Evolutionary conservation across 2,797 vertebrate species (phyloP), one percentile per base, ranked within the genome.

Genomic region (Heliangelus exortis): DNA sequence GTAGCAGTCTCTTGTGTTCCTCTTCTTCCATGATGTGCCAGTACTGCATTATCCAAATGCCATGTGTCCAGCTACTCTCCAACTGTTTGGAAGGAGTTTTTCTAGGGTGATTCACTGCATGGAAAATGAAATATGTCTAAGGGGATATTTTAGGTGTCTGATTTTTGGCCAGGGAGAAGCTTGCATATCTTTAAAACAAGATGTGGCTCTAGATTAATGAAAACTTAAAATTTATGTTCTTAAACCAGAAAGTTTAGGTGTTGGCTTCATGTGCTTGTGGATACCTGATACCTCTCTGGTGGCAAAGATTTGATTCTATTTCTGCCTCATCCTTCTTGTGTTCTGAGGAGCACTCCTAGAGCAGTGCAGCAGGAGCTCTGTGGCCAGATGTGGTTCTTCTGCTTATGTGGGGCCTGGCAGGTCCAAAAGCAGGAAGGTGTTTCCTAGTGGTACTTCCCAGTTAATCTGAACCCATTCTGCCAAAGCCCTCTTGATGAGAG

Each of bases 131-230:
- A 61, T 54, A 67, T 12, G 20, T 71, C 48, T 54, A 53, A 50
- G 14, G 69, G 51, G 85, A 91, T 86, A 83, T 43, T 75, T 65
- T 84, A 93, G 43, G 63, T 76, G 48, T 72, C 51, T 66, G 69
- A 74, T 72, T 81, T 71, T 76, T 84, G 89, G 84, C 84, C 33
- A 67, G 50, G 23, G 66, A 91, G 71, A 81, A 93, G 80, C 62
- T 89, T 69, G 31, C 2, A 2, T 71, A 20, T 63, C 78, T 80
- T 68, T 84, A 79, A 91, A 94, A 72, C 20, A 43, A 78, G 79
- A 33, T 36, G 71, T 91, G 84, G 41, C 78, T 93, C 22, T 36
- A 23, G 12, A 25, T 94, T 59, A 69, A 23, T 10, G 22, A 81
- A 73, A 88, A 7, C 71, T 91, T 55, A 34, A 7, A 73, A 76